Conservation (phyloP, 2,797 vertebrate genomes). For the Girardinus metallicus region DNA sequence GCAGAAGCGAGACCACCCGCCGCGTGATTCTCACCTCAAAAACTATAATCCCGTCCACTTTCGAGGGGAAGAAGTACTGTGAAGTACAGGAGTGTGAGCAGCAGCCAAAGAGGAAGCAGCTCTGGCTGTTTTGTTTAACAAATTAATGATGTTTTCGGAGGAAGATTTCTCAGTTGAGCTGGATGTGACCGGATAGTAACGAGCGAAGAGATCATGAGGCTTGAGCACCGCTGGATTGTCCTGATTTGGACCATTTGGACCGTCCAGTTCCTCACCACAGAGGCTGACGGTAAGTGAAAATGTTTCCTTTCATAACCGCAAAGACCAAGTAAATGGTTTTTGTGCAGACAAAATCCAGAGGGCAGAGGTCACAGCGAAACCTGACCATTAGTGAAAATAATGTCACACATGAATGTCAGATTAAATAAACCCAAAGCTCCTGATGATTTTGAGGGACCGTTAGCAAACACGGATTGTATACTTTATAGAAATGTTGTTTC, state of each 20-base stretch:
- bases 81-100: background rate
- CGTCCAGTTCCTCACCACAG: slow-evolving; percentile 40
- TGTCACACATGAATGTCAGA: slow-evolving; percentile 8
- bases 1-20: slow-evolving; percentile 51
- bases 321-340: background rate
- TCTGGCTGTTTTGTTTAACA: slow-evolving; percentile 19
- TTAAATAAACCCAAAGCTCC: background rate
- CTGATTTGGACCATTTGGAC: slow-evolving; percentile 39
- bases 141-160: slow-evolving; percentile 22
- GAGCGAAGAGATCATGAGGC: slow-evolving; percentile 46
- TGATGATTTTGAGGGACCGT: background rate
- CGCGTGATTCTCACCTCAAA: background rate
- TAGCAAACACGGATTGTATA: background rate
- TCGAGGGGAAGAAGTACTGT: slow-evolving; percentile 6
- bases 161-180: slow-evolving; percentile 9
- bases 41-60: background rate
- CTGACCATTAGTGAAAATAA: background rate
- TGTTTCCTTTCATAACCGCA: background rate
- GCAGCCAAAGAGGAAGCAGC: slow-evolving; percentile 56
- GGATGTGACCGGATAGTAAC: slow-evolving; percentile 18
- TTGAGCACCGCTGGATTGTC: background rate
- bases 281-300: slow-evolving; percentile 55
- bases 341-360: background rate
- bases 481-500: background rate
- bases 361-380: background rate